Evolutionary conservation across 2,888 invertebrate genomes (phyloP).

Genomic region (Drosophila kanekoi): DNA sequence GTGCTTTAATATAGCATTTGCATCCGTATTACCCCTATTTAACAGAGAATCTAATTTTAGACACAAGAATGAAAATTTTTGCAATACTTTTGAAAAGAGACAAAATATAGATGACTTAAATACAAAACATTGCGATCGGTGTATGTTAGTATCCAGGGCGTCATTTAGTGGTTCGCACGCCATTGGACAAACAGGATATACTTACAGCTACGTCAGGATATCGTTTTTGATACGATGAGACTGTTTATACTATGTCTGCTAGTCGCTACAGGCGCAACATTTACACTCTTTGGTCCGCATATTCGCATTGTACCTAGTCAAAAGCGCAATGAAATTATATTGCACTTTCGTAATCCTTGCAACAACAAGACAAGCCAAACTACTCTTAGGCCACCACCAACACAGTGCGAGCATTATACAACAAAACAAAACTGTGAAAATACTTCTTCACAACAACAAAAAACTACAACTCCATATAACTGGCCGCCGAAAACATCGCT

Average conservation of each 20-base stretch:
- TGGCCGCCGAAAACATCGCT: not conserved
- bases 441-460: not conserved
- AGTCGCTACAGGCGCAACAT: constrained; percentile 56
- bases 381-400: constrained; percentile 53
- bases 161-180: constrained; percentile 26
- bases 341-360: constrained; percentile 66
- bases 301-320: constrained; percentile 61
- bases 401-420: constrained; percentile 47
- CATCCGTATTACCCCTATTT: constrained; percentile 41
- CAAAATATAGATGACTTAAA: constrained; percentile 44
- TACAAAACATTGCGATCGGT: constrained; percentile 26
- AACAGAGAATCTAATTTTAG: constrained; percentile 22
- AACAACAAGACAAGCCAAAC: constrained; percentile 64
- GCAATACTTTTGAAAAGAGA: constrained; percentile 10
- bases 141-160: constrained; percentile 54
- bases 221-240: constrained; percentile 45
- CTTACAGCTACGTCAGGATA: not conserved
- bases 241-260: constrained; percentile 57
- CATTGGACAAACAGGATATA: constrained; percentile 10
- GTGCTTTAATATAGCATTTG: constrained; percentile 33
- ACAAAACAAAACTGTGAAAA: constrained; percentile 51
- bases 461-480: not conserved
- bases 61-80: constrained; percentile 35
- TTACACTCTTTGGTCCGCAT: constrained; percentile 65
- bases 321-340: constrained; percentile 60